A percentile compares a stretch with the other conserved stretches of the same genome.
These are phyloP conservation scores for Donacobius atricapilla DNA, from an alignment of 2,113 vertebrate genomes.

Conservation along the genomic window DNA sequence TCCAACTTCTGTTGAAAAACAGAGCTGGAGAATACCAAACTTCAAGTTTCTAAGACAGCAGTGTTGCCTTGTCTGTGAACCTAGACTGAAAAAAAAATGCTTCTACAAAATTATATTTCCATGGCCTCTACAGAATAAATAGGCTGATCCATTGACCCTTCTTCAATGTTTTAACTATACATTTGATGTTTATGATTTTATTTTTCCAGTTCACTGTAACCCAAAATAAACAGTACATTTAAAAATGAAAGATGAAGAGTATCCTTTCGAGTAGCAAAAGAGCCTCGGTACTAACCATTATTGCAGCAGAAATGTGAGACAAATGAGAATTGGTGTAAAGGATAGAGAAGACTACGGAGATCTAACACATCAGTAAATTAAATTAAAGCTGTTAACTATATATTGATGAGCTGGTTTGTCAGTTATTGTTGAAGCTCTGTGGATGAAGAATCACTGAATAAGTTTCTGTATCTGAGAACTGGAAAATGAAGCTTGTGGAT, in stretches of 20 bases:
- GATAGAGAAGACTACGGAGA: not conserved
- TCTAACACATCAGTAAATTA: not conserved
- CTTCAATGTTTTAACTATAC: not conserved
- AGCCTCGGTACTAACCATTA: not conserved
- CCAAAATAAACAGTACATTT: not conserved
- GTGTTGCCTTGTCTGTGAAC: not conserved
- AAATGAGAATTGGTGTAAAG: not conserved
- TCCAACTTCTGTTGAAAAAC: not conserved
- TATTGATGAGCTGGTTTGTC: conserved; percentile 43
- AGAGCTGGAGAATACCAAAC: not conserved
- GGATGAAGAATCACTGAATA: conserved; percentile 9
- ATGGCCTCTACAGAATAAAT: not conserved
- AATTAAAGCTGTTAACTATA: conserved; percentile 15
- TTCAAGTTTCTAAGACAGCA: not conserved
- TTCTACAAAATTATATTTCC: not conserved
- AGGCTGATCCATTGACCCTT: not conserved
- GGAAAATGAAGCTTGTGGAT: not conserved
- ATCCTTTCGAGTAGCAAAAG: not conserved
- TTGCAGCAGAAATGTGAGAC: not conserved
- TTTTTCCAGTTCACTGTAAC: not conserved
- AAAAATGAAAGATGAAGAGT: not conserved
- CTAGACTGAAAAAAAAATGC: not conserved
- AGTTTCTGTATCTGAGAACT: not conserved
- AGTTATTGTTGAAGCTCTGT: not conserved
- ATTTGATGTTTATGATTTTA: not conserved